phyloP scores from a whole-genome alignment of 2,797 vertebrate genomes.

The Enteromius trimaculatus region DNA sequence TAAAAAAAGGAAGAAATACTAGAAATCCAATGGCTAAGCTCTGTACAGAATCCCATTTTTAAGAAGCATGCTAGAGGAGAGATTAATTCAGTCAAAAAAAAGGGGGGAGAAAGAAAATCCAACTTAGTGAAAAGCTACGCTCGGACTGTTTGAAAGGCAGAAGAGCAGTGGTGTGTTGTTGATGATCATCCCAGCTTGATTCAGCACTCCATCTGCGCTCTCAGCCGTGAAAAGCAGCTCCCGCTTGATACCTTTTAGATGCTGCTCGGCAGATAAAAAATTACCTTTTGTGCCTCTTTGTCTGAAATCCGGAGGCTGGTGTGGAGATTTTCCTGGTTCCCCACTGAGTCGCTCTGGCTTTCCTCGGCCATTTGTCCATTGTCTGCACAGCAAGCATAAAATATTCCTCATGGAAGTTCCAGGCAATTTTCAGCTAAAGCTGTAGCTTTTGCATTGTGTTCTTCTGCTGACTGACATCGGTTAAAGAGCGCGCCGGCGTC shows the following conservation, averaged over 20 bases:
- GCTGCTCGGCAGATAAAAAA: slow-evolving; percentile 42
- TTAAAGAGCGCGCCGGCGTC: slow-evolving; percentile 3
- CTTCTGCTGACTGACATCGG: slow-evolving; percentile 40
- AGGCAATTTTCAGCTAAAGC: slow-evolving; percentile 26
- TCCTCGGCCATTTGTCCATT: slow-evolving; percentile 45
- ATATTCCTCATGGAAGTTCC: slow-evolving; percentile 49
- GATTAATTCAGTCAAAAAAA: slow-evolving; percentile 39
- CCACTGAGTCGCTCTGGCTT: slow-evolving; percentile 44
- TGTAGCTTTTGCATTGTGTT: slow-evolving; percentile 32
- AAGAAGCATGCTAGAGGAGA: slow-evolving; percentile 15
- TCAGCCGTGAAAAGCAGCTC: slow-evolving; percentile 50
- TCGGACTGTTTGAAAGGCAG: slow-evolving; percentile 58
- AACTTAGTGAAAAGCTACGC: slow-evolving; percentile 52
- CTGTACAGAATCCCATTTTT: slow-evolving; percentile 53
- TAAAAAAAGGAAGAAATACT: slow-evolving; percentile 48
- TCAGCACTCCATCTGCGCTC: slow-evolving; percentile 47
- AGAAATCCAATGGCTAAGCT: slow-evolving; percentile 53
- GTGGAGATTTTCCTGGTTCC: slow-evolving; percentile 41
- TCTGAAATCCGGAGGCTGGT: slow-evolving; percentile 50
- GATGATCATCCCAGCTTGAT: slow-evolving; percentile 58
- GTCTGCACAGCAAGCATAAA: slow-evolving; percentile 46
- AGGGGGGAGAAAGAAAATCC: slow-evolving; percentile 31
- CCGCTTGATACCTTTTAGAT: slow-evolving; percentile 47
- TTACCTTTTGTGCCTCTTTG: slow-evolving; percentile 51
- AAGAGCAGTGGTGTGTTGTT: slow-evolving; percentile 59